phyloP scores from a whole-genome alignment of 2,113 vertebrate species.

The Hemibates koningsi region DNA sequence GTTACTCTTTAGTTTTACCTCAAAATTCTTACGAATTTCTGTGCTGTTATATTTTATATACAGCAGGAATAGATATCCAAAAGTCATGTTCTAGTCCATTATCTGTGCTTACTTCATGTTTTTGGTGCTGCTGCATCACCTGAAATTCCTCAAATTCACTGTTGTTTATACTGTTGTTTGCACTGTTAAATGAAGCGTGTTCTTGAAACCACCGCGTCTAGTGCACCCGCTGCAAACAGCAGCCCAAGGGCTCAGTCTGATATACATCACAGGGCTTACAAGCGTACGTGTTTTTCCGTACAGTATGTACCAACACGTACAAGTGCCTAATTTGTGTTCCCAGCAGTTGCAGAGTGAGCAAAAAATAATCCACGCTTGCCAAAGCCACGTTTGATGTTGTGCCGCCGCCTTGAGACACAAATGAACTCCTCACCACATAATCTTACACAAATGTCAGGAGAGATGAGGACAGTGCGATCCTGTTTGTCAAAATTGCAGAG shows the following conservation, averaged over 20 bases:
- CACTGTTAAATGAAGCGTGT: neutral
- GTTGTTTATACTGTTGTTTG: neutral
- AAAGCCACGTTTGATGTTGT: conserved; percentile 25
- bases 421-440: conserved; percentile 15
- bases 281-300: neutral
- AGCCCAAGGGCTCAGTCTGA: neutral
- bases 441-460: neutral
- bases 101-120: neutral
- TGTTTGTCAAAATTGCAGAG: neutral
- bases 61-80: neutral
- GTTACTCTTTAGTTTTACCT: neutral
- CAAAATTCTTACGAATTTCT: neutral
- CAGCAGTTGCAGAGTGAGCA: neutral
- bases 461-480: conserved; percentile 6
- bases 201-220: neutral
- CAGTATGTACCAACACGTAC: conserved; percentile 5
- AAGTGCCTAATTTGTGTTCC: neutral
- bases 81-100: neutral
- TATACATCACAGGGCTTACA: neutral
- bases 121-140: neutral
- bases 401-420: neutral
- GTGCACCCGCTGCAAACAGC: neutral
- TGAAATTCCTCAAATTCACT: neutral
- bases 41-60: neutral
- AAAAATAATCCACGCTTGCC: neutral